phyloP scores from a whole-genome alignment of 2,888 invertebrate genomes.

The Cryptocephalus moraei region DNA sequence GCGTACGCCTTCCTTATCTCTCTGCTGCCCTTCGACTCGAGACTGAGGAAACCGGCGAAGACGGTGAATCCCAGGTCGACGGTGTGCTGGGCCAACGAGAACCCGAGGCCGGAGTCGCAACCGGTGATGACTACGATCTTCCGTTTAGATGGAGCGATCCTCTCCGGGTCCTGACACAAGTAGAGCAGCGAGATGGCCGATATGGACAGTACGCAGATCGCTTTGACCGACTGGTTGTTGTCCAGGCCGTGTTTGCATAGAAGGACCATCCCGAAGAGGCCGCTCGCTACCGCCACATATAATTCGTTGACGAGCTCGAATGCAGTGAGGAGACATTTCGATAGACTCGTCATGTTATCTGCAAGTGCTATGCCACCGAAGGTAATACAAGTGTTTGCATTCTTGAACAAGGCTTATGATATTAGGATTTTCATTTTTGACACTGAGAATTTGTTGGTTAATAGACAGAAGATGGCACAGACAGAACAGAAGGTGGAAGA shows the following conservation, averaged over 20 bases:
- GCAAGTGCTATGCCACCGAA: background rate
- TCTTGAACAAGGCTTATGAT: too few species aligned
- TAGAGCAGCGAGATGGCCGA: conserved; percentile 28
- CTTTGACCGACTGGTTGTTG: conserved; percentile 25
- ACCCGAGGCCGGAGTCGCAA: conserved; percentile 80
- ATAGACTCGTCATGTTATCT: conserved; percentile 15
- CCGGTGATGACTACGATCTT: conserved; percentile 64
- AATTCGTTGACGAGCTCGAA: conserved; percentile 35
- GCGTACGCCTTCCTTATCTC: conserved; percentile 36
- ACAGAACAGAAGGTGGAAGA: too few species aligned
- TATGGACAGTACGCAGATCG: conserved; percentile 23
- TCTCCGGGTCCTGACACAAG: conserved; percentile 17
- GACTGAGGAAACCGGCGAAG: conserved; percentile 62
- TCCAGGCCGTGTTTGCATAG: conserved; percentile 28
- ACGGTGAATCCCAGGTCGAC: conserved; percentile 59
- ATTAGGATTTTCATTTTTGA: too few species aligned
- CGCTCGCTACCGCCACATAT: conserved; percentile 30
- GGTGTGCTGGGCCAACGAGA: conserved; percentile 54
- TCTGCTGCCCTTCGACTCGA: conserved; percentile 50
- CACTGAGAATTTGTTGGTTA: too few species aligned
- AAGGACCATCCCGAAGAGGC: conserved; percentile 29
- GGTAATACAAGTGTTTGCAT: too few species aligned
- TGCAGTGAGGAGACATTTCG: conserved; percentile 13
- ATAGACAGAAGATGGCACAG: too few species aligned
- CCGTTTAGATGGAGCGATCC: conserved; percentile 18